Evolutionary conservation across 2,888 invertebrate species (phyloP), one percentile per base, ranked within the genome.

Genomic region (Clistopyga incitator): DNA sequence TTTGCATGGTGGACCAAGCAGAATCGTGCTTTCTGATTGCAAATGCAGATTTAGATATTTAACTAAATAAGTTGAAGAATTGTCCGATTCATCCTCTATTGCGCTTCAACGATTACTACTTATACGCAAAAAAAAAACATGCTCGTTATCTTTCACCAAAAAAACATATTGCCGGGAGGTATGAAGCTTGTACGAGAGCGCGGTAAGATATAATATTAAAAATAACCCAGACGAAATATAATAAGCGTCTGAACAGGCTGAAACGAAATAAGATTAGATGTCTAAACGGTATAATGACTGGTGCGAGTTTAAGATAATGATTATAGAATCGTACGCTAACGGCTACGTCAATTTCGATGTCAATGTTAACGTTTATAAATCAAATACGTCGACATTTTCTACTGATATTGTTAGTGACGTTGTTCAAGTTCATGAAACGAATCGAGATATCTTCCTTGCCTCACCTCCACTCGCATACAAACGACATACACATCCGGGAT

Each of bases 261-360:
- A 29, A 65, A 65, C n/a, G 15, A 50, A 74, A 68, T 52, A 25
- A 67, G 29, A 61, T 29, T 61, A 50, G 81, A 68, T 38, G 67
- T 77, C 42, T 68, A 47, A 77, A 77, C 34, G 77, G 68, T 67
- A 34, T 68, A 77, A 77, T 15, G 59, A 76, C 18, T 67, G 75
- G 59, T 59, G 76, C 50, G 25, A 71, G 34, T 56, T 52, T 54
- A 42, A 68, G 61, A 68, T 65, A 78, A 50, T 52, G 64, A 78
- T 56, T 71, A 65, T 42, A 83, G 64, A 86, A 85, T 88, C 87
- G 85, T 88, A 88, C 84, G 89, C 86, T 74, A 85, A 79, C 61
- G 23, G 79, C 81, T 86, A 89, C 87, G 90, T 90, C 90, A 90
- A 90, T 90, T 90, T 90, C 85, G 85, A 90, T 90, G 90, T 90